A percentile compares a stretch with the other conserved stretches of the same genome.
These are phyloP conservation scores for Protonibea diacanthus DNA, from an alignment of 2,797 vertebrate species.

Conservation along the genomic window DNA sequence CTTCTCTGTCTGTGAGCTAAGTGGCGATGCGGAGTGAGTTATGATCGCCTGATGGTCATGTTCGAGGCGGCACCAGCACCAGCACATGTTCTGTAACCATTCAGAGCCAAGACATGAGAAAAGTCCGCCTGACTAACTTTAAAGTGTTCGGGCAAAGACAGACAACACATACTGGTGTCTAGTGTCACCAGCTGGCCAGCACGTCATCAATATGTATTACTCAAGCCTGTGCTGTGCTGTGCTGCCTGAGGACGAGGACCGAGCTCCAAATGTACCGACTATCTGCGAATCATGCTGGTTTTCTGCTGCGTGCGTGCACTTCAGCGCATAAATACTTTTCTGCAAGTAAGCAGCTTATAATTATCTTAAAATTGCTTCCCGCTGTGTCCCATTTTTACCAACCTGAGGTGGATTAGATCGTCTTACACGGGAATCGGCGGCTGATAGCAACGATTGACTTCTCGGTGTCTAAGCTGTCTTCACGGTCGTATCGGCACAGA, in stretches of 20 bases:
- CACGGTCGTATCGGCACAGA: neutral
- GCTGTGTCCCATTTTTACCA: neutral
- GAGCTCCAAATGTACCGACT: neutral
- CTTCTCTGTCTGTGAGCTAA: neutral
- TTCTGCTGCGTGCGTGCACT: neutral
- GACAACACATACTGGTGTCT: conserved; percentile 1
- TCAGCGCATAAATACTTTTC: neutral
- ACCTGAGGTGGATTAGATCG: neutral
- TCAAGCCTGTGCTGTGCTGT: neutral
- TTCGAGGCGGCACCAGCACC: neutral
- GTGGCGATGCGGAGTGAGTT: neutral
- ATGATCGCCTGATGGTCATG: neutral
- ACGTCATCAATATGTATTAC: neutral
- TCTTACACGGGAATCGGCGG: neutral
- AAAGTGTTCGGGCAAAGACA: neutral
- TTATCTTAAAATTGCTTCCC: conserved; percentile 13
- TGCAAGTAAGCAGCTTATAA: conserved; percentile 9
- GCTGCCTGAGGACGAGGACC: conserved; percentile 2
- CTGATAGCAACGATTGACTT: conserved; percentile 5
- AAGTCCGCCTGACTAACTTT: neutral
- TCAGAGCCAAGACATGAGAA: neutral
- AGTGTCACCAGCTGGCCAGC: neutral
- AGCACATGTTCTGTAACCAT: neutral
- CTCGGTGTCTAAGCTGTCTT: neutral
- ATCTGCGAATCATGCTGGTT: neutral